These are phyloP conservation scores for Bryconaethiops microstoma DNA, from an alignment of 2,797 vertebrate genomes.

Conservation along the genomic window DNA sequence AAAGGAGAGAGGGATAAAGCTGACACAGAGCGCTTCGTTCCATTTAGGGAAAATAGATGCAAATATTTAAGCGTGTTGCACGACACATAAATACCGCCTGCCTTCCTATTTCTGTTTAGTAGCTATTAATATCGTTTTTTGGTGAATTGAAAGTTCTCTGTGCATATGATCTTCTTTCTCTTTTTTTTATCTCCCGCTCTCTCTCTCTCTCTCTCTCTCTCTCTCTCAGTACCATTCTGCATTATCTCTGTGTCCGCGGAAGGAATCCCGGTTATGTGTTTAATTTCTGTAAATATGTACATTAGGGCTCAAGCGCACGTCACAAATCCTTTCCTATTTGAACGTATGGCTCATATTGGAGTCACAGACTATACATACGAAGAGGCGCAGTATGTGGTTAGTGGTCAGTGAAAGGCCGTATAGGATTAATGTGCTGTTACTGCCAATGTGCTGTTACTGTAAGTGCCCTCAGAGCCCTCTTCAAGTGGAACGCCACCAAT, in stretches of 20 bases:
- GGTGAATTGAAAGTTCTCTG: constrained; percentile 11
- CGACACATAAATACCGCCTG: constrained; percentile 20
- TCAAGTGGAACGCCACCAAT: constrained; percentile 67
- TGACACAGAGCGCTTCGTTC: constrained; percentile 3
- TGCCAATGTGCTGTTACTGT: constrained; percentile 73
- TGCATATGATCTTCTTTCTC: not conserved
- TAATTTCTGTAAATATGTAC: constrained; percentile 36
- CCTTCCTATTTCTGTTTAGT: not conserved
- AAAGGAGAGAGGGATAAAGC: constrained; percentile 22
- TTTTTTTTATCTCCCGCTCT: not conserved
- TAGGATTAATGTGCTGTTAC: constrained; percentile 75
- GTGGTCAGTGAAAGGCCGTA: constrained; percentile 74
- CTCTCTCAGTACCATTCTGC: not conserved
- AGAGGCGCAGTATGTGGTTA: constrained; percentile 60
- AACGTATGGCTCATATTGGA: constrained; percentile 60
- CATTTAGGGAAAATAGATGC: constrained; percentile 47
- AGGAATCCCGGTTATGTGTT: constrained; percentile 37
- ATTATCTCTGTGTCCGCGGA: constrained; percentile 21
- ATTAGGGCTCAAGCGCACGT: constrained; percentile 32
- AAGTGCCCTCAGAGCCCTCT: constrained; percentile 78
- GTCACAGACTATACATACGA: constrained; percentile 68
- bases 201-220: not conserved
- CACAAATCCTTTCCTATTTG: constrained; percentile 47
- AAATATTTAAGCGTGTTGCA: constrained; percentile 36
- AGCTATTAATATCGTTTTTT: not conserved